phyloP scores from a whole-genome alignment of 92 coral and sea anemone species.

The Epizoanthus fatuus region DNA sequence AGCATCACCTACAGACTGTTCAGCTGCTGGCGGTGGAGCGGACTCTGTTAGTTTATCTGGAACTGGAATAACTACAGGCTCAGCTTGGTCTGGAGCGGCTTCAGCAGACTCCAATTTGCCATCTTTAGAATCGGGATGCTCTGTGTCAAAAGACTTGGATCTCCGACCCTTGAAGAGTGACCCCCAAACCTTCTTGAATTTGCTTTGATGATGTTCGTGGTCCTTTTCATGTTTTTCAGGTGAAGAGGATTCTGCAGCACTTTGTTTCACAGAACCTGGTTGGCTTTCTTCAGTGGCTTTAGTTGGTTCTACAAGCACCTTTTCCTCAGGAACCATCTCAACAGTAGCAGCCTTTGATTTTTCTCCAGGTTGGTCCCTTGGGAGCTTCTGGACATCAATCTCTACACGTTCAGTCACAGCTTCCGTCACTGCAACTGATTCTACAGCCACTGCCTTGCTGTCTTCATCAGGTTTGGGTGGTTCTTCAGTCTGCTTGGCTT shows the following conservation, averaged over 20 bases:
- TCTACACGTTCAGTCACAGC: background rate
- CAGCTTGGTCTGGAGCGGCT: background rate
- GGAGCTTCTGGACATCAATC: background rate
- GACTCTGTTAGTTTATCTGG: background rate
- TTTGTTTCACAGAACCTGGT: background rate
- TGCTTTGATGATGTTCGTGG: constrained; percentile 16
- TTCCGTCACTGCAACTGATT: background rate
- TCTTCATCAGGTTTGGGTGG: constrained; percentile 14
- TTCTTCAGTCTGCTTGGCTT: constrained; percentile 8
- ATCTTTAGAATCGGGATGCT: constrained; percentile 27
- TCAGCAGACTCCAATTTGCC: constrained; percentile 11
- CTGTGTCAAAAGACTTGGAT: constrained; percentile 32
- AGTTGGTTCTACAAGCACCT: constrained; percentile 1
- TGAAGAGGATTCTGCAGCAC: constrained; percentile 19
- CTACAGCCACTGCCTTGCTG: background rate
- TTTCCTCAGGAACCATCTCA: background rate
- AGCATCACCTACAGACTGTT: background rate
- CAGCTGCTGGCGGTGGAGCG: background rate
- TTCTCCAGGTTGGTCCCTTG: constrained; percentile 9
- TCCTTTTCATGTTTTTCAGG: constrained; percentile 38
- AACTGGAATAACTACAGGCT: background rate
- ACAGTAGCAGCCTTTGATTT: background rate
- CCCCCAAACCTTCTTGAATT: constrained; percentile 62
- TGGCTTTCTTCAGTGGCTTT: constrained; percentile 2
- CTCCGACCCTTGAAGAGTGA: constrained; percentile 59